These are phyloP conservation scores for Atractosteus spatula DNA, from an alignment of 2,113 vertebrate species.

Conservation along the genomic window DNA sequence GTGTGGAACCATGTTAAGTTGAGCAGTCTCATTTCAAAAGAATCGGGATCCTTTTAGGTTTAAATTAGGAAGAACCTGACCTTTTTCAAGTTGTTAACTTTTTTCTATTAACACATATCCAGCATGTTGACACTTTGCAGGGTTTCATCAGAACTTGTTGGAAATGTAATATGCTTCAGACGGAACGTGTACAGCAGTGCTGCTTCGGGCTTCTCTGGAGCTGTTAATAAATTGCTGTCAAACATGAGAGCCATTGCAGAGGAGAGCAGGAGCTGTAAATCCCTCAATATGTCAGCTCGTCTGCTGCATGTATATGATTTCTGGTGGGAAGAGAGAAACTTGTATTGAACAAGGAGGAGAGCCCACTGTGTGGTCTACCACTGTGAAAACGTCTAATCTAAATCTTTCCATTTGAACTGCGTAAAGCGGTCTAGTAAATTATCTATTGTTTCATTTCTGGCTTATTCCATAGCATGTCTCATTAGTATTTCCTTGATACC, in stretches of 20 bases:
- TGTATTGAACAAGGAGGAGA: too few species aligned
- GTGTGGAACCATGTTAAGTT: too few species aligned
- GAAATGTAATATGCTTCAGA: conserved; percentile 30
- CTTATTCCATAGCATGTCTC: too few species aligned
- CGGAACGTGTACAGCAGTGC: not conserved
- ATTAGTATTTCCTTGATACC: too few species aligned
- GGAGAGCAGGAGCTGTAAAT: conserved; percentile 33
- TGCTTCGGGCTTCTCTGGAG: conserved; percentile 18
- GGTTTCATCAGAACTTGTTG: conserved; percentile 25
- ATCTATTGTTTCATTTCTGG: too few species aligned
- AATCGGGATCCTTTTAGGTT: conserved; percentile 2
- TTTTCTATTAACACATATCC: conserved; percentile 45
- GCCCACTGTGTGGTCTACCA: too few species aligned
- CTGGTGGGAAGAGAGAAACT: not conserved
- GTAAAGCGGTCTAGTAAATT: too few species aligned
- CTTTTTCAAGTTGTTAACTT: conserved; percentile 22
- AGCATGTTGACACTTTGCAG: conserved; percentile 49
- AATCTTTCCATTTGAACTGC: too few species aligned
- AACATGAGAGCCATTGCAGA: conserved; percentile 39
- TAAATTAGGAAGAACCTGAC: conserved; percentile 38
- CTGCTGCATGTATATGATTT: not conserved
- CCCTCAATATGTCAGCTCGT: conserved; percentile 11
- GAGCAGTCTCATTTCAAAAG: too few species aligned
- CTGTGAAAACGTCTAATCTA: too few species aligned
- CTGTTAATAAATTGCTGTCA: conserved; percentile 46